Evolutionary conservation across 1,140 invertebrate species (phyloP).

Genomic region (Sitophilus oryzae): DNA sequence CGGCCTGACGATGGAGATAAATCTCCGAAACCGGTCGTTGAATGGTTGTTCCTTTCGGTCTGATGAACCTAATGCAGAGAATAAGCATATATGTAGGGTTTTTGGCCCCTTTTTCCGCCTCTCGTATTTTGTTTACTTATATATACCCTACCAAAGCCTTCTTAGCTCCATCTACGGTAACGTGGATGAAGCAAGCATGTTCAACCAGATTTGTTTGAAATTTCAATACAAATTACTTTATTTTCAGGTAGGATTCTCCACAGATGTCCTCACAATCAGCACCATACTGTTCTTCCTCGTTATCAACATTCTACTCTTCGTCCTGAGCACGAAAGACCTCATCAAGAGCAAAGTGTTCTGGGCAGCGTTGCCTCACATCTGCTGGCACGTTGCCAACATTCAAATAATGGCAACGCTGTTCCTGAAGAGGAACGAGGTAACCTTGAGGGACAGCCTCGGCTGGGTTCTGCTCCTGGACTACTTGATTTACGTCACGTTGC

Average conservation of each 20-base stretch:
- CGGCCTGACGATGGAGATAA: no score
- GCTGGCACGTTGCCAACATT: conserved; percentile 56
- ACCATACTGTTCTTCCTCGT: conserved; percentile 50
- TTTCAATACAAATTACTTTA: background rate
- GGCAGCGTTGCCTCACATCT: conserved; percentile 53
- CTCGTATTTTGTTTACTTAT: no score
- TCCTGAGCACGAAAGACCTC: conserved; percentile 47
- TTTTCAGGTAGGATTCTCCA: conserved; percentile 49
- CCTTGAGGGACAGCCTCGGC: conserved; percentile 57
- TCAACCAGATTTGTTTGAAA: no score
- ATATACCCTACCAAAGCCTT: no score
- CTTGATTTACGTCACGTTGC: conserved; percentile 77
- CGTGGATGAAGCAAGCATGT: no score
- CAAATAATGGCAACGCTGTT: conserved; percentile 56
- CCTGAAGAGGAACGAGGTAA: conserved; percentile 50
- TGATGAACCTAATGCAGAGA: no score
- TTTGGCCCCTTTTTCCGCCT: no score
- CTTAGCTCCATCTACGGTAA: no score
- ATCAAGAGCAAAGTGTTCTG: conserved; percentile 46
- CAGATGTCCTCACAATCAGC: conserved; percentile 47
- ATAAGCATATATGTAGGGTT: no score
- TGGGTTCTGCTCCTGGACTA: conserved; percentile 79
- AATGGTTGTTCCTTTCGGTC: no score
- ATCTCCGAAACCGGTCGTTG: no score
- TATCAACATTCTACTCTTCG: conserved; percentile 49